Conservation (phyloP, 1,140 invertebrate species). For the Nasonia longicornis region DNA sequence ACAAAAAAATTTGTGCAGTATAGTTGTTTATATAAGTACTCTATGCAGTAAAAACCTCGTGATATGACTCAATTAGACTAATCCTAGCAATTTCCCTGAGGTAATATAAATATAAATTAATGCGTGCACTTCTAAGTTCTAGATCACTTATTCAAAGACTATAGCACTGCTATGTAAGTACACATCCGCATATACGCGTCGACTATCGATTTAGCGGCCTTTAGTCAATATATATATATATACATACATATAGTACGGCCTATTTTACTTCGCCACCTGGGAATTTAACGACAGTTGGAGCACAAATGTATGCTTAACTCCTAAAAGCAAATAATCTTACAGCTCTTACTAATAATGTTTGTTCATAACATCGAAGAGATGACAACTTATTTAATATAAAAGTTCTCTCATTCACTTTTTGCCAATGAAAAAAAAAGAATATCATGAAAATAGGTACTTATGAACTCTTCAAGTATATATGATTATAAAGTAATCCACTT, state of each 20-base stretch:
- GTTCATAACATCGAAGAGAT: too few species aligned
- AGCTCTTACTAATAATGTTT: not conserved
- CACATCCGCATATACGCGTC: not conserved
- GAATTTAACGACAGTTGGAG: not conserved
- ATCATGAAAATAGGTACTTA: too few species aligned
- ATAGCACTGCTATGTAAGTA: not conserved
- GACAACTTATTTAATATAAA: too few species aligned
- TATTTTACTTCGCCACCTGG: slow-evolving; percentile 7
- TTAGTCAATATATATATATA: not conserved
- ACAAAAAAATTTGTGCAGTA: too few species aligned
- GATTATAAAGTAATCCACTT: too few species aligned
- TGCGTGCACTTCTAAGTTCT: not conserved
- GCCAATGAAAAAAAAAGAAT: too few species aligned
- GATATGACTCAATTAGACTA: not conserved
- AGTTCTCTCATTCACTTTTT: too few species aligned
- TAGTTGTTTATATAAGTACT: too few species aligned
- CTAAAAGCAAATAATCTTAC: not conserved
- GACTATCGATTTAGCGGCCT: not conserved
- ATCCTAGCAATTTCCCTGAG: not conserved
- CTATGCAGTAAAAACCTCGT: too few species aligned
- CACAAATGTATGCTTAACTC: too few species aligned
- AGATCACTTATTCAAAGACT: slow-evolving; percentile 8
- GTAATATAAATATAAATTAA: not conserved
- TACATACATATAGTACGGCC: not conserved
- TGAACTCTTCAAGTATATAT: too few species aligned